A percentile compares a stretch with the other conserved stretches of the same genome.
Evolutionary conservation across 92 coral and sea anemone genomes (phyloP).

Genomic region (Porites lobata): DNA sequence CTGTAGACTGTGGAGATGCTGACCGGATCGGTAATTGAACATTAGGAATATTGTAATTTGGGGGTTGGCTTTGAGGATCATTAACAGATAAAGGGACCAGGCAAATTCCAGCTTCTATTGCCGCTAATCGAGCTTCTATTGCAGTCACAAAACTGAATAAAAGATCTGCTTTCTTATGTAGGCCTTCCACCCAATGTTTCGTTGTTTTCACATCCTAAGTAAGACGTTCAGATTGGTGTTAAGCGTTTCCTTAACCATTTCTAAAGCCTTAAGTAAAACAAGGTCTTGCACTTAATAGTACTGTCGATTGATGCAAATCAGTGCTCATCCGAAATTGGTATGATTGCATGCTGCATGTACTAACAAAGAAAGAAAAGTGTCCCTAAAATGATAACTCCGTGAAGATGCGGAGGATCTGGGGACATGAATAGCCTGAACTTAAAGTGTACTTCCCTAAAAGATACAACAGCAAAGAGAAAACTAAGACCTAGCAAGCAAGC

Average conservation of each 20-base stretch:
- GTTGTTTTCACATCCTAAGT: slow-evolving; percentile 18
- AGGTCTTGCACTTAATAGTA: too few relatives aligned
- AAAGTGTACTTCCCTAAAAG: slow-evolving; percentile 2
- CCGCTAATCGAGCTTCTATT: slow-evolving; percentile 7
- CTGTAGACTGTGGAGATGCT: background rate
- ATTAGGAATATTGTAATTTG: background rate
- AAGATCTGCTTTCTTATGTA: slow-evolving; percentile 8
- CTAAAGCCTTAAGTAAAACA: too few relatives aligned
- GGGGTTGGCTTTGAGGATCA: slow-evolving; percentile 4
- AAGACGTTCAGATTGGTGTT: background rate
- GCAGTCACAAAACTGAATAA: background rate
- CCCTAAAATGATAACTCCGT: too few relatives aligned
- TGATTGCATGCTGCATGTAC: background rate
- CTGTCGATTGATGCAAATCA: too few relatives aligned
- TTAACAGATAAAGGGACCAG: slow-evolving; percentile 20
- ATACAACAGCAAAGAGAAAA: background rate
- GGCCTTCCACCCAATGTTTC: slow-evolving; percentile 11
- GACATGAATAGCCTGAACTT: background rate
- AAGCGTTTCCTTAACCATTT: too few relatives aligned
- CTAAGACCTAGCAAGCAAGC: background rate
- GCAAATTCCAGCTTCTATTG: slow-evolving; percentile 28
- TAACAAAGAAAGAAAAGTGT: background rate
- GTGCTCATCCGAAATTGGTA: background rate
- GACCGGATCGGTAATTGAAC: background rate
- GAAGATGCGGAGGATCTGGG: background rate